phyloP scores from a whole-genome alignment of 2,888 invertebrate species.

The Leptinotarsa juncta region DNA sequence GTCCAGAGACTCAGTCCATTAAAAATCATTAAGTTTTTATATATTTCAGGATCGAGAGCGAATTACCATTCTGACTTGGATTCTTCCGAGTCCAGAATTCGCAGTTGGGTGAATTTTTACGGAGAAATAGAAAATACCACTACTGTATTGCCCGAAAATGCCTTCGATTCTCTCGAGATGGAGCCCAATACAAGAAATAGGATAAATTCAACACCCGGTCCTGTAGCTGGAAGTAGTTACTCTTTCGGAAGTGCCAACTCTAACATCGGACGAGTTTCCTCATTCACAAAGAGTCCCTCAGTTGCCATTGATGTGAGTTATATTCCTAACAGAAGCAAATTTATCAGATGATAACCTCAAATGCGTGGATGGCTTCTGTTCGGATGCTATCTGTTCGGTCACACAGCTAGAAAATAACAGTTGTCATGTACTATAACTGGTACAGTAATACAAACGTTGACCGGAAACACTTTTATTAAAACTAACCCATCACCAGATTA shows the following conservation, averaged over 20 bases:
- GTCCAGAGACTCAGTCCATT: too few relatives aligned
- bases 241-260: not conserved
- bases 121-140: constrained; percentile 46
- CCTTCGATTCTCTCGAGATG: constrained; percentile 17
- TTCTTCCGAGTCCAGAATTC: constrained; percentile 48
- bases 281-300: constrained; percentile 30
- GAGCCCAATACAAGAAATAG: constrained; percentile 32
- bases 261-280: constrained; percentile 20
- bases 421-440: too few relatives aligned
- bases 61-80: not conserved
- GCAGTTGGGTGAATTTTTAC: constrained; percentile 57
- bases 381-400: too few relatives aligned
- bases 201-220: not conserved
- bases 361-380: too few relatives aligned
- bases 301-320: constrained; percentile 20
- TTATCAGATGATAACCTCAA: not conserved
- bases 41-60: not conserved
- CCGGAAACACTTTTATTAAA: too few relatives aligned
- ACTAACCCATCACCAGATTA: too few relatives aligned
- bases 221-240: constrained; percentile 6
- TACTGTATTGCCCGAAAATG: constrained; percentile 30
- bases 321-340: too few relatives aligned
- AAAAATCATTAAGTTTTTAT: too few relatives aligned
- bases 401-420: too few relatives aligned
- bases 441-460: too few relatives aligned